Base-by-base conservation (phyloP, 2,797 vertebrate species). In the Nannoperca obscura region DNA sequence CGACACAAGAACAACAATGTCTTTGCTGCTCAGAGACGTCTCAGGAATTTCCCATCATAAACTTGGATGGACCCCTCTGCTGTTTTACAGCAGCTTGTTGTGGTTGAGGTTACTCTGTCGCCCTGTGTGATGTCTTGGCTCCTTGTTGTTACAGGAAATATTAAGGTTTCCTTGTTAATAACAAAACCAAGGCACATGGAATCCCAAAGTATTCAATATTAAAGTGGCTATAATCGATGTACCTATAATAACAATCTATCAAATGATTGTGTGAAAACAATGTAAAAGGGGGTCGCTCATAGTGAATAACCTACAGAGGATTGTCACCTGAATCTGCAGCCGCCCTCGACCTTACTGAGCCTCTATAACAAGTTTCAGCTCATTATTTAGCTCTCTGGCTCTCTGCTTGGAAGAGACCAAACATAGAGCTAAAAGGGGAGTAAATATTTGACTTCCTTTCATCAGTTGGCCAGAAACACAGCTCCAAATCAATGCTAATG, bases 41-140 rank as follows among this genome's bases (percentile, higher is more conserved):
- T 58, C 15, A 12, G 74, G 82, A 85, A 78, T 81, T 78, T 78
- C 73, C 81, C 53, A 36, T 50, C 65, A 58, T 72, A 66, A 66
- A 65, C n/a, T 3, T 57, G 24, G 14, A 57, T 14, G 24, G 5
- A 36, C n/a, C 38, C 6, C 44, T 22, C 53, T 54, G 46, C 5
- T 15, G 9, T 40, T 67, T 53, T 42, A 55, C 34, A n/a, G 36
- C 50, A 0, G 15, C 44, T 72, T 63, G 62, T 52, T 58, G 67
- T 64, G 36, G 20, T 65, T 72, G 17, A 24, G 36, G 44, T 55
- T 9, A 47, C 12, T 60, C 17, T 57, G 4, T 66, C 0, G 0
- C 1, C 1, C 12, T 30, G 34, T 14, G 54, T 14, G 2, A 27
- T 20, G 7, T 19, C 20, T 3, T 17, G 14, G 11, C 44, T 32